These are phyloP conservation scores for Strongylocentrotus purpuratus DNA, from an alignment of 35 echinoderm and acorn worm genomes.

Conservation along the genomic window DNA sequence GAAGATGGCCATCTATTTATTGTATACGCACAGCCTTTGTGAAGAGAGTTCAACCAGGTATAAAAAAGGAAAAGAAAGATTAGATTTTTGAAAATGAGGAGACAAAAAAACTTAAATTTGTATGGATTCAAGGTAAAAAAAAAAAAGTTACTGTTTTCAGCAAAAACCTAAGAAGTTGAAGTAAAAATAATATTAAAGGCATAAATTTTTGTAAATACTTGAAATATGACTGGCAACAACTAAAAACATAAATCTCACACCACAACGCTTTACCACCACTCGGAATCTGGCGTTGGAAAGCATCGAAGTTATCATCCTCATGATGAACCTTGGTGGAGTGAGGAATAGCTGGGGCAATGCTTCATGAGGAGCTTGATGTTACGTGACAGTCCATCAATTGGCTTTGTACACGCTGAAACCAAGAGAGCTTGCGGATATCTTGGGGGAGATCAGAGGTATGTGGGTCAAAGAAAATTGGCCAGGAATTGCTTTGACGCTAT, in stretches of 20 bases:
- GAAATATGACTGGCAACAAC: background rate
- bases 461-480: constrained; percentile 1
- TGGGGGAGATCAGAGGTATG: constrained; percentile 8
- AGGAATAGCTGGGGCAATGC: background rate
- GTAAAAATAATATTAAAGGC: too few species aligned
- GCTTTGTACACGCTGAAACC: background rate
- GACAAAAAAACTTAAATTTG: too few species aligned
- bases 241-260: background rate
- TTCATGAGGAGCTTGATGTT: background rate
- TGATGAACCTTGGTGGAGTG: background rate
- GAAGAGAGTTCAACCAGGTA: too few species aligned
- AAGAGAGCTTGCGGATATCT: background rate
- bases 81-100: too few species aligned
- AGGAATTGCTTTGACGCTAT: constrained; percentile 10
- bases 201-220: background rate
- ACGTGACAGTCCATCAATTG: background rate
- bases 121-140: too few species aligned
- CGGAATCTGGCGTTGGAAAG: background rate
- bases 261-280: background rate
- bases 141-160: too few species aligned
- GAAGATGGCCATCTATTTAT: too few species aligned
- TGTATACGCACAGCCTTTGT: too few species aligned
- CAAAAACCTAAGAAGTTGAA: too few species aligned
- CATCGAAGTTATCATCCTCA: background rate
- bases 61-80: too few species aligned